Evolutionary conservation across 2,888 invertebrate species (phyloP).

Genomic region (Amphipoea oculea): DNA sequence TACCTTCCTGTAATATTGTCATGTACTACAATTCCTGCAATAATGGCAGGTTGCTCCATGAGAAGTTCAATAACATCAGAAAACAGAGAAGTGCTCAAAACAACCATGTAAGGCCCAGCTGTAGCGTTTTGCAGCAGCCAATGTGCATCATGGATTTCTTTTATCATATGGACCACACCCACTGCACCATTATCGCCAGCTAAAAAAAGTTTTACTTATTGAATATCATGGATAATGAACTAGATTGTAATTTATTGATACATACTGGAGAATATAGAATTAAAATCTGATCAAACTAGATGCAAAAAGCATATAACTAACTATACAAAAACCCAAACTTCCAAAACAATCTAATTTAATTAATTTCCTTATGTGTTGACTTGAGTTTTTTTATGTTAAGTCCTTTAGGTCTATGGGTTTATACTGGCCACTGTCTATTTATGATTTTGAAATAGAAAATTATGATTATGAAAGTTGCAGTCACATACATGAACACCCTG

Average conservation of each 20-base stretch:
- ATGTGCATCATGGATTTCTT: conserved; percentile 91
- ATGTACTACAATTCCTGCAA: conserved; percentile 93
- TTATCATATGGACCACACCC: conserved; percentile 95
- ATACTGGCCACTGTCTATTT: not conserved
- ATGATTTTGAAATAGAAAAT: not conserved
- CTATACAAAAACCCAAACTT: not conserved
- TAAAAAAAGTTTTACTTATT: conserved; percentile 73
- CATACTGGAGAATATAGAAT: not conserved
- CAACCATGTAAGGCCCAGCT: conserved; percentile 95
- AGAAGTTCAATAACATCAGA: conserved; percentile 88
- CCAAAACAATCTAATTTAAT: not conserved
- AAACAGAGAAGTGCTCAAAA: conserved; percentile 92
- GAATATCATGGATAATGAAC: not conserved
- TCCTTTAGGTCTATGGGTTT: not conserved
- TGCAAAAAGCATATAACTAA: not conserved
- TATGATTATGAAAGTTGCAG: not conserved
- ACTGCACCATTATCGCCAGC: conserved; percentile 95
- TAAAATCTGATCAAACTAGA: not conserved
- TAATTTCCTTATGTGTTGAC: not conserved
- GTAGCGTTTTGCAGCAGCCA: conserved; percentile 93
- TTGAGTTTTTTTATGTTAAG: not conserved
- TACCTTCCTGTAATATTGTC: conserved; percentile 86
- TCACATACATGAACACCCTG: conserved; percentile 97
- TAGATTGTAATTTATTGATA: not conserved
- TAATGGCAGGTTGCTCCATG: conserved; percentile 87